Evolutionary conservation across 2,113 vertebrate genomes (phyloP).

Genomic region (Falcunculus frontatus): DNA sequence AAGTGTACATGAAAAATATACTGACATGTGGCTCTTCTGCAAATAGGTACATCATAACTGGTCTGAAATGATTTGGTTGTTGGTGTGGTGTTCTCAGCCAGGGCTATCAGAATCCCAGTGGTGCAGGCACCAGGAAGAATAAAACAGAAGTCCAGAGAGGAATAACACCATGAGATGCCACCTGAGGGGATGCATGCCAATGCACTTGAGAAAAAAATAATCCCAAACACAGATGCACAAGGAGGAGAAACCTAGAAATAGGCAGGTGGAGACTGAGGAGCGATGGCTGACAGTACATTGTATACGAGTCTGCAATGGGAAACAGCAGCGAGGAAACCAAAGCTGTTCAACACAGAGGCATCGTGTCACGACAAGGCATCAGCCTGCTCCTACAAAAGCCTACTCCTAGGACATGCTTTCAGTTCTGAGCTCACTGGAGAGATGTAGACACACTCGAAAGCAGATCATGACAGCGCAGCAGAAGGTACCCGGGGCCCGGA

Average conservation of each 20-base stretch:
- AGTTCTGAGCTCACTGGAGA: slow-evolving; percentile 3
- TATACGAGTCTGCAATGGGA: slow-evolving; percentile 60
- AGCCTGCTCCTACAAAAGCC: background rate
- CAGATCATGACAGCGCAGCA: slow-evolving; percentile 39
- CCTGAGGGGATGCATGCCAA: slow-evolving; percentile 51
- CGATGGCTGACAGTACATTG: slow-evolving; percentile 57
- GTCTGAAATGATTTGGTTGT: background rate
- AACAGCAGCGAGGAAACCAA: slow-evolving; percentile 63
- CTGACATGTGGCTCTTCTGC: background rate
- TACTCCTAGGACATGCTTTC: slow-evolving; percentile 17
- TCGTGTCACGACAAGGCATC: slow-evolving; percentile 35
- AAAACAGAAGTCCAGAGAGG: slow-evolving; percentile 36
- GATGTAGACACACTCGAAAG: slow-evolving; percentile 18
- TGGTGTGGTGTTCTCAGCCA: background rate
- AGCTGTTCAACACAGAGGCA: slow-evolving; percentile 61
- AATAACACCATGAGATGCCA: slow-evolving; percentile 70
- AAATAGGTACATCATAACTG: background rate
- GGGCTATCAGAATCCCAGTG: background rate
- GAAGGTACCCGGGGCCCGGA: background rate
- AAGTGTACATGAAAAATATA: background rate
- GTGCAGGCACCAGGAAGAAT: background rate
- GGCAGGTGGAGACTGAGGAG: slow-evolving; percentile 64
- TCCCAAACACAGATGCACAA: slow-evolving; percentile 66
- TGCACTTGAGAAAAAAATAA: slow-evolving; percentile 60
- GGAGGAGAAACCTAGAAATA: slow-evolving; percentile 62